A percentile compares a stretch with the other conserved stretches of the same genome.
phyloP scores from a whole-genome alignment of 2,797 vertebrate genomes.

The Hydrocynus forskahlii region DNA sequence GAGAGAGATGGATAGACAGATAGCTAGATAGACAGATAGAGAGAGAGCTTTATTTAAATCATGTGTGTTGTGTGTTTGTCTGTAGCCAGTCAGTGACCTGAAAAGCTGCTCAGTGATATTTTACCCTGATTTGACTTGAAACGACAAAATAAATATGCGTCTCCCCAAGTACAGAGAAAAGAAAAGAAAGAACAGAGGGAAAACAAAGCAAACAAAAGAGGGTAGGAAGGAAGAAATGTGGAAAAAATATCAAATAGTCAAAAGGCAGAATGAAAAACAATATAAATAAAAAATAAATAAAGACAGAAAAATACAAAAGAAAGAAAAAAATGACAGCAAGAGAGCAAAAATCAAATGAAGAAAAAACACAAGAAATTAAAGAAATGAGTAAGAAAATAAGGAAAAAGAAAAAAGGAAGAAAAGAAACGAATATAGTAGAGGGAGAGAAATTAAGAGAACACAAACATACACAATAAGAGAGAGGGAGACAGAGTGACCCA shows the following conservation, averaged over 20 bases:
- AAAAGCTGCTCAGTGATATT: conserved; percentile 59
- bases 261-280: conserved; percentile 1
- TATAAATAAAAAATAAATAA: not conserved
- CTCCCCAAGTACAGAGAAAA: conserved; percentile 1
- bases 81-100: conserved; percentile 54
- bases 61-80: conserved; percentile 21
- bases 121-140: conserved; percentile 35
- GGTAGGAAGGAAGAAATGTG: too few species aligned
- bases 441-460: conserved; percentile 29
- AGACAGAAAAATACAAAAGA: not conserved
- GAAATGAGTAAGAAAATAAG: conserved; percentile 9
- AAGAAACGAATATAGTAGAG: not conserved
- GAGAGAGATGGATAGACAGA: too few species aligned
- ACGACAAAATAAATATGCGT: conserved; percentile 38
- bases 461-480: conserved; percentile 45
- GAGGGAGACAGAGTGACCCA: conserved; percentile 19
- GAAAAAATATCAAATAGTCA: too few species aligned
- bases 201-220: not conserved
- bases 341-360: not conserved
- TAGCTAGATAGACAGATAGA: not conserved
- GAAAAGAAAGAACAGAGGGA: not conserved
- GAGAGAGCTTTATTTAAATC: conserved; percentile 20
- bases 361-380: not conserved
- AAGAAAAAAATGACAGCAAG: too few species aligned
- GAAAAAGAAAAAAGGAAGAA: conserved; percentile 54